These are phyloP conservation scores for Mythimna ferrago DNA, from an alignment of 2,888 invertebrate species.

Conservation along the genomic window DNA sequence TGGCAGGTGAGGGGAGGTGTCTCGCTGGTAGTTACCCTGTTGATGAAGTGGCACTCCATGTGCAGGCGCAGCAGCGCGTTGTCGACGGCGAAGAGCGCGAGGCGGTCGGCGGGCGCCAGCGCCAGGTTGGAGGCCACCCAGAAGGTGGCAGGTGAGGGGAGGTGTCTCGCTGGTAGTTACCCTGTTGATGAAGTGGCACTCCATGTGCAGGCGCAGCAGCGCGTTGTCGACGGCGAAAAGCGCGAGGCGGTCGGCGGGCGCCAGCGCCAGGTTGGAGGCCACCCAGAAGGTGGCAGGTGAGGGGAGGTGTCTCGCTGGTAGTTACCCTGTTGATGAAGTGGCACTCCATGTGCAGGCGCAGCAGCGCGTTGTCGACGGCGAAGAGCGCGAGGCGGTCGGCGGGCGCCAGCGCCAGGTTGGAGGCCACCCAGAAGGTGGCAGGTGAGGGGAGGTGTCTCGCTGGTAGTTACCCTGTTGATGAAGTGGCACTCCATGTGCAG, in stretches of 20 bases:
- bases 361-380: slow-evolving; percentile 81
- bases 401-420: slow-evolving; percentile 81
- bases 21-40: slow-evolving; percentile 63
- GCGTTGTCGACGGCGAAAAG: slow-evolving; percentile 83
- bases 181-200: slow-evolving; percentile 74
- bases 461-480: slow-evolving; percentile 70
- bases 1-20: neutral
- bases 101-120: slow-evolving; percentile 79
- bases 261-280: slow-evolving; percentile 84
- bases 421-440: slow-evolving; percentile 84
- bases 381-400: slow-evolving; percentile 83
- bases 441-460: neutral
- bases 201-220: slow-evolving; percentile 84
- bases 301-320: neutral
- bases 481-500: slow-evolving; percentile 81
- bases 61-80: slow-evolving; percentile 83
- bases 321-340: slow-evolving; percentile 73
- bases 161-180: slow-evolving; percentile 56
- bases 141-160: slow-evolving; percentile 68
- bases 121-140: slow-evolving; percentile 87
- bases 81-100: slow-evolving; percentile 81
- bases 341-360: slow-evolving; percentile 83
- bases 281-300: slow-evolving; percentile 79
- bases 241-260: slow-evolving; percentile 79
- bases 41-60: slow-evolving; percentile 79